These are phyloP conservation scores for Drosophila antonietae DNA, from an alignment of 2,888 invertebrate genomes.

Conservation along the genomic window DNA sequence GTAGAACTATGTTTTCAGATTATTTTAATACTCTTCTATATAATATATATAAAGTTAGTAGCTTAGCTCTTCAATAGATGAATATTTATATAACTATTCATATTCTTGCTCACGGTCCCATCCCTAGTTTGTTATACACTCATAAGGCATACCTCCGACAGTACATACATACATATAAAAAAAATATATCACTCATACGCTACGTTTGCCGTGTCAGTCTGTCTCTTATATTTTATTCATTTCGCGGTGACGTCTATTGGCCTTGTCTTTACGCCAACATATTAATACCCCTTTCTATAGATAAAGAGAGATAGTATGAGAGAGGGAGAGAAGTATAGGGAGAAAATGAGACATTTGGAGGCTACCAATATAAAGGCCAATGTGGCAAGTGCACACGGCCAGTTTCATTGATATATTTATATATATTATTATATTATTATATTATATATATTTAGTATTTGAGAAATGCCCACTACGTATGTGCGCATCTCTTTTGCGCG, in stretches of 20 bases:
- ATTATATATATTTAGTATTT: slow-evolving; percentile 3
- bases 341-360: neutral
- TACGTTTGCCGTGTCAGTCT: slow-evolving; percentile 51
- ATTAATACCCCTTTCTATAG: slow-evolving; percentile 16
- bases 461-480: slow-evolving; percentile 6
- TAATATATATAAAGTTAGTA: neutral
- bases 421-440: slow-evolving; percentile 11
- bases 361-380: slow-evolving; percentile 26
- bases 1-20: neutral
- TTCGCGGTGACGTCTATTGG: slow-evolving; percentile 57
- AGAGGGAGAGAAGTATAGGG: neutral
- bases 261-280: slow-evolving; percentile 61
- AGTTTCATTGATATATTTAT: slow-evolving; percentile 29
- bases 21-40: neutral
- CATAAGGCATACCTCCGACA: slow-evolving; percentile 23
- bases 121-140: slow-evolving; percentile 38
- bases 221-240: slow-evolving; percentile 51
- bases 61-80: neutral
- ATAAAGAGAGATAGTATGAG: neutral
- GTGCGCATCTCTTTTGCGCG: slow-evolving; percentile 16
- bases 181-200: slow-evolving; percentile 67
- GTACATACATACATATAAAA: slow-evolving; percentile 21
- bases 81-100: neutral
- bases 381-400: slow-evolving; percentile 44
- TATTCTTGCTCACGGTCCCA: slow-evolving; percentile 47